Conservation (phyloP, 2,888 invertebrate species). For the Physocephala rufipes region DNA sequence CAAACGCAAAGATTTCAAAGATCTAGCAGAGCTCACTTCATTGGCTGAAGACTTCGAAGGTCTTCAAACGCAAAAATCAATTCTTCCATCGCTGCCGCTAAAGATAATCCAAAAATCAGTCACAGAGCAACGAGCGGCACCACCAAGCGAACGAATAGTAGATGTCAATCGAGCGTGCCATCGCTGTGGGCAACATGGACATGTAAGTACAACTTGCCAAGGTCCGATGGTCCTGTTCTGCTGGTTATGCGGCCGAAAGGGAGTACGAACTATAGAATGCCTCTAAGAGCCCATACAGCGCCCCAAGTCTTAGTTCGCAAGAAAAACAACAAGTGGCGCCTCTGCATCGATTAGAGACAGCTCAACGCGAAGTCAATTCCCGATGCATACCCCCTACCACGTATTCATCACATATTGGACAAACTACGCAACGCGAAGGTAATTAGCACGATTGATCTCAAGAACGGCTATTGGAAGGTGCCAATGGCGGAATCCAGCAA, state of each 20-base stretch:
- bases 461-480: conserved; percentile 14
- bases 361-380: conserved; percentile 15
- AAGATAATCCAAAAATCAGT: not conserved
- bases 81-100: too few species aligned
- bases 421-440: not conserved
- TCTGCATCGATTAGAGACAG: conserved; percentile 25
- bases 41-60: conserved; percentile 23
- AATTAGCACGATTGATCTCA: conserved; percentile 11
- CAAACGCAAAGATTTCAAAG: conserved; percentile 9
- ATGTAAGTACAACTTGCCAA: too few species aligned
- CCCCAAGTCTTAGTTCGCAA: conserved; percentile 19
- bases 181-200: conserved; percentile 8
- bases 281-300: conserved; percentile 16
- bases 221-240: too few species aligned
- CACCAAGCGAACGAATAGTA: not conserved
- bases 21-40: not conserved
- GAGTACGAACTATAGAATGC: conserved; percentile 1
- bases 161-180: not conserved
- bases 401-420: conserved; percentile 12
- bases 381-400: conserved; percentile 13
- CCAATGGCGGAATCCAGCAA: conserved; percentile 1
- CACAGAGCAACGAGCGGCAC: not conserved
- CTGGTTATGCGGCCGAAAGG: conserved; percentile 6
- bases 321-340: conserved; percentile 32
- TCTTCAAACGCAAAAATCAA: not conserved